These are phyloP conservation scores for Ceratosolen fusciceps DNA, from an alignment of 1,140 invertebrate genomes.

Conservation along the genomic window DNA sequence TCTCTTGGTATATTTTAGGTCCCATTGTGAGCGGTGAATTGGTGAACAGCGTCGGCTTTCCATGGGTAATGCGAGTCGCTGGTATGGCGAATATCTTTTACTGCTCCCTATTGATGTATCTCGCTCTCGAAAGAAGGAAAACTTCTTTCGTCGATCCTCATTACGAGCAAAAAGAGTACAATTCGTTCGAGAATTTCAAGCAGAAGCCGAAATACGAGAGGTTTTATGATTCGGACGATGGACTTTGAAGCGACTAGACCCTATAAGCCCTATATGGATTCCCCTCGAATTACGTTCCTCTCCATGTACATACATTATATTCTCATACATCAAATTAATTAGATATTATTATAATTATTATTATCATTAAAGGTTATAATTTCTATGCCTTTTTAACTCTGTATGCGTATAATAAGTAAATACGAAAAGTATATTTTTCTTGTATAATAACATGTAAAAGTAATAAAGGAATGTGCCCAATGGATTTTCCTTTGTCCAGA, in stretches of 20 bases:
- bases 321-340: neutral
- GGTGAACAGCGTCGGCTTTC: conserved; percentile 79
- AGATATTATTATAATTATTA: neutral
- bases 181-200: conserved; percentile 54
- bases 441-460: too few species aligned
- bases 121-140: conserved; percentile 52
- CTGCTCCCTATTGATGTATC: conserved; percentile 74
- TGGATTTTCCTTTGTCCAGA: neutral
- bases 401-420: too few species aligned
- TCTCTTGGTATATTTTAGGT: conserved; percentile 69
- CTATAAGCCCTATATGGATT: too few species aligned
- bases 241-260: conserved; percentile 54
- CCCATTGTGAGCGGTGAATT: conserved; percentile 80
- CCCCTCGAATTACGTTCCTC: too few species aligned
- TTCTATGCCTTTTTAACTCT: too few species aligned
- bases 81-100: conserved; percentile 80
- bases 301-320: neutral
- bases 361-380: neutral
- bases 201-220: conserved; percentile 54
- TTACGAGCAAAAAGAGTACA: conserved; percentile 57
- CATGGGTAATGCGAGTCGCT: conserved; percentile 79
- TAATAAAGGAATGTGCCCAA: too few species aligned
- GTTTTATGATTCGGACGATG: conserved; percentile 65
- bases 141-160: conserved; percentile 34
- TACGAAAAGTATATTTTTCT: neutral